A percentile compares a stretch with the other conserved stretches of the same genome.
Conservation (phyloP, 1,140 invertebrate genomes). For the Sycobia sp. region DNA sequence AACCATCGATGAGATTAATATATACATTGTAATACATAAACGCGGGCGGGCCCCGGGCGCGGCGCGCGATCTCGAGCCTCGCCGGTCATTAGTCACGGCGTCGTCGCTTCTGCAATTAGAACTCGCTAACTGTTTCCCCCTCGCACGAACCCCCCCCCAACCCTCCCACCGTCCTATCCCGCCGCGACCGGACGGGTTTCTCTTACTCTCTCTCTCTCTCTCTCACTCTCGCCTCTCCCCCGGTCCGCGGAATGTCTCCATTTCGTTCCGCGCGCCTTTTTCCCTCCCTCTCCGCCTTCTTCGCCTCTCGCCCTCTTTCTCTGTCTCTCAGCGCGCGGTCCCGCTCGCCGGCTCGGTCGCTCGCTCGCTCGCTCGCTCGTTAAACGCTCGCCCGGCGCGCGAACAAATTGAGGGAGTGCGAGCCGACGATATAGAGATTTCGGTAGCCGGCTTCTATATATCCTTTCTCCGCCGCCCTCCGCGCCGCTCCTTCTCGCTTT, state of each 20-base stretch:
- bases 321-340: too few relatives aligned
- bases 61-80: not conserved
- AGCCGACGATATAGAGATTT: conserved; percentile 1
- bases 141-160: not conserved
- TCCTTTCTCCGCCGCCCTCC: too few relatives aligned
- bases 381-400: conserved; percentile 3
- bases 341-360: not conserved
- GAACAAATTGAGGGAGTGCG: conserved; percentile 18
- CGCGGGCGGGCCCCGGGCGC: too few relatives aligned
- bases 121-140: conserved; percentile 44
- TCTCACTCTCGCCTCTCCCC: conserved; percentile 3
- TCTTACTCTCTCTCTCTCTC: too few relatives aligned
- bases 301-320: too few relatives aligned
- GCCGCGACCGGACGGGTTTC: conserved; percentile 6
- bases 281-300: not conserved
- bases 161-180: not conserved
- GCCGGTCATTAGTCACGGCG: conserved; percentile 56
- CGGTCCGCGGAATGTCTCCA: conserved; percentile 9
- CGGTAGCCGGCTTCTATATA: too few relatives aligned
- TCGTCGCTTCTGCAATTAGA: conserved; percentile 61
- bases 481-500: not conserved
- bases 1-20: too few relatives aligned
- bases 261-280: too few relatives aligned
- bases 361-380: conserved; percentile 14
- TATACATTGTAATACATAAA: too few relatives aligned